phyloP scores from a whole-genome alignment of 1,140 invertebrate species.

The Mya arenaria region DNA sequence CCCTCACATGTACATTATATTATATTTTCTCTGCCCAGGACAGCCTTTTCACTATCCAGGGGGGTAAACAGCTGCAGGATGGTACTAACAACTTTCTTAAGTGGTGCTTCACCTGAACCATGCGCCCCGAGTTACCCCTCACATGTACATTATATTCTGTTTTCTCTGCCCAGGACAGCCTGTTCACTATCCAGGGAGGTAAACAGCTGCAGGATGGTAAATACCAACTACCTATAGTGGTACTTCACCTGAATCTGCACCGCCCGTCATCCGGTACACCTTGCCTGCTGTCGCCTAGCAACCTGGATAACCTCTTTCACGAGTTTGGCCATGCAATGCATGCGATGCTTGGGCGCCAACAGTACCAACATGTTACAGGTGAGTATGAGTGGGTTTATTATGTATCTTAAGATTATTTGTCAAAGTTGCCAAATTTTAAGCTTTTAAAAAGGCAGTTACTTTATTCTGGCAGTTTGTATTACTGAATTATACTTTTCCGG shows the following conservation, averaged over 20 bases:
- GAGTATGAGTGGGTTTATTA: no score
- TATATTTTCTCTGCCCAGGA: slow-evolving; percentile 83
- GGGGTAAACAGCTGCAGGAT: no score
- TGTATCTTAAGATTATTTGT: no score
- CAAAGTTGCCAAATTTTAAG: no score
- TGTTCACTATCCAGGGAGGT: slow-evolving; percentile 98
- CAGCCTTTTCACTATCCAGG: slow-evolving; percentile 90
- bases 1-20: no score
- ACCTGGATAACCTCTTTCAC: slow-evolving; percentile 98
- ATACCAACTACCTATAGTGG: slow-evolving; percentile 96
- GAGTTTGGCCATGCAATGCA: slow-evolving; percentile 99
- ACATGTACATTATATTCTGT: no score
- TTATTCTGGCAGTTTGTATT: no score
- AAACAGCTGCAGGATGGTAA: slow-evolving; percentile 89
- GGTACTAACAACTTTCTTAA: no score
- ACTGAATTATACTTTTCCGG: no score
- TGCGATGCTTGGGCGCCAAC: slow-evolving; percentile 95
- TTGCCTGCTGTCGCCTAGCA: slow-evolving; percentile 89
- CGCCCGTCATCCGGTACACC: slow-evolving; percentile 84
- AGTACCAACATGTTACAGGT: slow-evolving; percentile 98
- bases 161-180: slow-evolving; percentile 88
- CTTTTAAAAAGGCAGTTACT: no score
- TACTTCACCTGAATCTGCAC: slow-evolving; percentile 94
- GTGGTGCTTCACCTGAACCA: no score
- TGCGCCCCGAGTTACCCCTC: no score